A percentile compares a stretch with the other conserved stretches of the same genome.
These are phyloP conservation scores for Eristalis intricaria DNA, from an alignment of 2,888 invertebrate species.

Conservation along the genomic window DNA sequence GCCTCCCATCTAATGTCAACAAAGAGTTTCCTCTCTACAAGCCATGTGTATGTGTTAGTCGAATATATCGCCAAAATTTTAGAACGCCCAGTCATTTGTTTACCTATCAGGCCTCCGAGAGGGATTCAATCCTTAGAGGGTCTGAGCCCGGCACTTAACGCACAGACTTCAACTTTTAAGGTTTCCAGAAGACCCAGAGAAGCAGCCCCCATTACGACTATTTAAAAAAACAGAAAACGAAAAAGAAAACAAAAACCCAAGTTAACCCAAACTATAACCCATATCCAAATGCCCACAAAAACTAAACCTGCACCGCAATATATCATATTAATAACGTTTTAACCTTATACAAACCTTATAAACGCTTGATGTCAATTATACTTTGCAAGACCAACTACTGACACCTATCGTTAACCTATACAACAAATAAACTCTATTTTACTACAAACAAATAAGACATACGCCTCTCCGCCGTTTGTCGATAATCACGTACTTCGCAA, in stretches of 20 bases:
- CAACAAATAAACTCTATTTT: conserved; percentile 47
- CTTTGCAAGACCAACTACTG: conserved; percentile 55
- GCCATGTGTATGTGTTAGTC: no score
- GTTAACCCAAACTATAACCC: conserved; percentile 16
- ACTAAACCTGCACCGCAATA: conserved; percentile 39
- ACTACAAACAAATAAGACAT: conserved; percentile 30
- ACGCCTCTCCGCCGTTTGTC: background rate
- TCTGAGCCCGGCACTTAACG: no score
- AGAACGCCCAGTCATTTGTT: no score
- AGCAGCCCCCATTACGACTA: background rate
- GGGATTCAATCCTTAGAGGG: no score
- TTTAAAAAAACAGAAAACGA: background rate
- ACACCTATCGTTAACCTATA: conserved; percentile 45
- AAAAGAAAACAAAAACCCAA: background rate
- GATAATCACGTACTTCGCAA: conserved; percentile 1
- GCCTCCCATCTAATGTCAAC: no score
- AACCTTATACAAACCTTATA: conserved; percentile 3
- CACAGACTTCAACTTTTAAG: background rate
- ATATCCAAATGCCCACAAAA: conserved; percentile 16
- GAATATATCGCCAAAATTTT: no score
- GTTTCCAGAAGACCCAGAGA: background rate
- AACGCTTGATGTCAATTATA: conserved; percentile 66
- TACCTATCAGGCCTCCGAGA: no score
- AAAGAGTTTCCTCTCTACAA: no score
- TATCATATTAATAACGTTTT: conserved; percentile 9